These are phyloP conservation scores for Pelobates cultripes DNA, from an alignment of 2,797 vertebrate species.

Conservation along the genomic window DNA sequence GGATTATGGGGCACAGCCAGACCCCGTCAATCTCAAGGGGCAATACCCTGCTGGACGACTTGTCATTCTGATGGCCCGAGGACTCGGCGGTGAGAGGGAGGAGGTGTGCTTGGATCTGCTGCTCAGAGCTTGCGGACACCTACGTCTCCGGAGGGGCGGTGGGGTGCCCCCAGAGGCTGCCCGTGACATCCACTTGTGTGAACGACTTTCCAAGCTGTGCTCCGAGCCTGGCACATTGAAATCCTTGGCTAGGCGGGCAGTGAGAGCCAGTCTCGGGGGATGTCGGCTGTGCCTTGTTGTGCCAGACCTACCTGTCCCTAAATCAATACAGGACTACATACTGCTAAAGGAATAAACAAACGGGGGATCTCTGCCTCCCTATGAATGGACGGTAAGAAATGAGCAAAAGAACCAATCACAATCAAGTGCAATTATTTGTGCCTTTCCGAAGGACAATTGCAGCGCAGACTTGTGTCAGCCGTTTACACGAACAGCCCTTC, in stretches of 20 bases:
- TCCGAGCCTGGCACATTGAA: slow-evolving; percentile 84
- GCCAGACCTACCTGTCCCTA: slow-evolving; percentile 89
- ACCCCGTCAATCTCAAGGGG: slow-evolving; percentile 91
- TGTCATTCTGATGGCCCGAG: slow-evolving; percentile 87
- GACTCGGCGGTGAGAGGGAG: slow-evolving; percentile 89
- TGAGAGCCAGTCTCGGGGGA: slow-evolving; percentile 85
- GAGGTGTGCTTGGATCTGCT: slow-evolving; percentile 93
- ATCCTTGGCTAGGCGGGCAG: slow-evolving; percentile 83
- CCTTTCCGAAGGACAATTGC: no score
- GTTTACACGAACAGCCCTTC: no score
- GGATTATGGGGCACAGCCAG: slow-evolving; percentile 89
- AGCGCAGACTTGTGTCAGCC: no score
- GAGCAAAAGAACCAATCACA: no score
- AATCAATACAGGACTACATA: slow-evolving; percentile 88
- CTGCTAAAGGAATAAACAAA: slow-evolving; percentile 77
- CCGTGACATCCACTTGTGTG: slow-evolving; percentile 87
- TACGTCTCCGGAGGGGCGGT: slow-evolving; percentile 86
- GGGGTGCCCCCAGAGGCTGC: slow-evolving; percentile 86
- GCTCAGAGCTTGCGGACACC: slow-evolving; percentile 82
- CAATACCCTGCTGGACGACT: slow-evolving; percentile 91
- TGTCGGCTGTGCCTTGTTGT: slow-evolving; percentile 88
- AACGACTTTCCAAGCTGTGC: slow-evolving; percentile 82
- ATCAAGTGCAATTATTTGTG: no score
- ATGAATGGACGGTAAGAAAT: no score
- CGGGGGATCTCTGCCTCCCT: no score